Conservation (phyloP, 2,113 vertebrate species). For the Muscicapa adusta region DNA sequence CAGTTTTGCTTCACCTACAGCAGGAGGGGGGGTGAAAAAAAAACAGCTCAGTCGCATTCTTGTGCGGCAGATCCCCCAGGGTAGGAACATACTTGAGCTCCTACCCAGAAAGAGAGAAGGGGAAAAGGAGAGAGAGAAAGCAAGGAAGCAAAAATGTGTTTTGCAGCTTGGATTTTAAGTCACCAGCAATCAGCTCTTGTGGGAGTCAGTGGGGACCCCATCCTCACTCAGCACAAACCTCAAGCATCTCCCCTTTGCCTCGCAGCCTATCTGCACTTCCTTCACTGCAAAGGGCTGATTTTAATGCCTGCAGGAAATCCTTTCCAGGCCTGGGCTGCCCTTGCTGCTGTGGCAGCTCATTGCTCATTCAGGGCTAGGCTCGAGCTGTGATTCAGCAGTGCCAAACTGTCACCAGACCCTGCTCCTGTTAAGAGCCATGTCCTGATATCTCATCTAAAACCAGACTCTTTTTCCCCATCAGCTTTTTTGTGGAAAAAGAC, state of each 20-base stretch:
- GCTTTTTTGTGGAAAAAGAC: not conserved
- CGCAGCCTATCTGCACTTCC: not conserved
- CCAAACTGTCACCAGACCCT: not conserved
- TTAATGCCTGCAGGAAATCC: constrained; percentile 23
- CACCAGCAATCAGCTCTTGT: not conserved
- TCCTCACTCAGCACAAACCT: not conserved
- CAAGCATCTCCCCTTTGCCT: not conserved
- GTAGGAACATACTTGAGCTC: constrained; percentile 63
- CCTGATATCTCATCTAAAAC: not conserved
- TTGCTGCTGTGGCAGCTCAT: not conserved
- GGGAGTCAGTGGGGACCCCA: not conserved
- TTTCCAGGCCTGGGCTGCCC: not conserved
- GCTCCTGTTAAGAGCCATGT: not conserved
- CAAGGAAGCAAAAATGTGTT: not conserved
- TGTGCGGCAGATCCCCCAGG: constrained; percentile 60
- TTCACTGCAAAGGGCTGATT: not conserved
- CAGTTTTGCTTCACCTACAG: constrained; percentile 63
- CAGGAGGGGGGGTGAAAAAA: not conserved
- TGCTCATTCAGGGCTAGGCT: constrained; percentile 5
- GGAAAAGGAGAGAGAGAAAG: not conserved
- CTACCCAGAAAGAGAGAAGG: constrained; percentile 4
- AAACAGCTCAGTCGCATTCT: constrained; percentile 59
- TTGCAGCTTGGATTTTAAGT: not conserved
- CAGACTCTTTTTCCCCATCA: not conserved
- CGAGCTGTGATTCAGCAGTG: not conserved